phyloP scores from a whole-genome alignment of 2,797 vertebrate species.

The Cossypha dichroa region DNA sequence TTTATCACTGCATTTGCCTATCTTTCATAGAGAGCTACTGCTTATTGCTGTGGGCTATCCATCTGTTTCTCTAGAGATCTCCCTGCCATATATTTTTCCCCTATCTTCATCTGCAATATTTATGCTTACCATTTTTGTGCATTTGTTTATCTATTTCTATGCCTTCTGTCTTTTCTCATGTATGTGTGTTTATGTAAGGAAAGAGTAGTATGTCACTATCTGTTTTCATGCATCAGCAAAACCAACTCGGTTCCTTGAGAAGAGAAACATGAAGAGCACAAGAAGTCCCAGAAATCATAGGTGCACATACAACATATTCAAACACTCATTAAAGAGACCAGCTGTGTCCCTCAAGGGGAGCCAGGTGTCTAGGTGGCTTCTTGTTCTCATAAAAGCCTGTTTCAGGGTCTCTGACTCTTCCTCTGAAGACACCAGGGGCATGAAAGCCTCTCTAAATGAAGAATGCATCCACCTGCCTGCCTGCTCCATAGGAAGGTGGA shows the following conservation, averaged over 20 bases:
- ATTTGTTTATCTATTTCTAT: neutral
- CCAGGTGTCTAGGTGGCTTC: neutral
- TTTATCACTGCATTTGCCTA: slow-evolving; percentile 17
- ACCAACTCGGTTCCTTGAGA: neutral
- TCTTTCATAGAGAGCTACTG: slow-evolving; percentile 13
- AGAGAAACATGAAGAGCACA: neutral
- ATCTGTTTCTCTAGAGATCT: slow-evolving; percentile 38
- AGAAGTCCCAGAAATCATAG: neutral
- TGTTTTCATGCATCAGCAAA: neutral
- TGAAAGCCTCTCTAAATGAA: neutral
- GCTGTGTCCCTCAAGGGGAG: neutral
- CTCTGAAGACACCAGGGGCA: neutral
- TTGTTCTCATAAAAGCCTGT: neutral
- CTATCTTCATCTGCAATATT: slow-evolving; percentile 5
- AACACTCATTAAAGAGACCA: neutral
- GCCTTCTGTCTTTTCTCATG: neutral
- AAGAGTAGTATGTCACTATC: neutral
- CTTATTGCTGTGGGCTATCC: slow-evolving; percentile 13
- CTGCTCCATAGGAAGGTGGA: neutral
- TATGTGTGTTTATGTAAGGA: neutral
- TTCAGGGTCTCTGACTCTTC: neutral
- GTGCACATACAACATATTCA: neutral
- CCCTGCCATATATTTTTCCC: neutral
- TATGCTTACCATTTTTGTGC: slow-evolving; percentile 21
- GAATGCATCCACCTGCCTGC: neutral